Evolutionary conservation across 2,888 invertebrate species (phyloP).

Genomic region (Ichneumoninae sp.): DNA sequence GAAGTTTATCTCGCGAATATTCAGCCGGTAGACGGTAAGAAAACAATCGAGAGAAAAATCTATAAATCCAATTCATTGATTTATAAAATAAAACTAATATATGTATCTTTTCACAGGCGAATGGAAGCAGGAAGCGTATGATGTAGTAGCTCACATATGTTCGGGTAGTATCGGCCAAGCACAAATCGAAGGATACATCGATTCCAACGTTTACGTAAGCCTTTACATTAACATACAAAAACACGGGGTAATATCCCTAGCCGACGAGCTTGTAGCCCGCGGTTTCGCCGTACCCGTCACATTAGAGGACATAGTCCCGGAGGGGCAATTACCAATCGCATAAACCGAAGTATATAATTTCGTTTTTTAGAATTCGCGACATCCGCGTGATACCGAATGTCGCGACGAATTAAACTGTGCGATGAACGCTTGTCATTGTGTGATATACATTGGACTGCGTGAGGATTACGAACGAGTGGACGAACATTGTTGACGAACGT

Average conservation of each 20-base stretch:
- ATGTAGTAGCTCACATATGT: conserved; percentile 92
- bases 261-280: conserved; percentile 93
- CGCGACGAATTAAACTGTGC: conserved; percentile 31
- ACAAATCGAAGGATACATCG: conserved; percentile 93
- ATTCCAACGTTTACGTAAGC: conserved; percentile 91
- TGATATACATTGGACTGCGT: conserved; percentile 52
- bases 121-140: conserved; percentile 92
- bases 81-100: conserved; percentile 29
- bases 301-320: conserved; percentile 75
- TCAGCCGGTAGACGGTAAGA: conserved; percentile 90
- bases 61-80: background rate
- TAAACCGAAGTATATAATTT: conserved; percentile 46
- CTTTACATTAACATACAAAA: conserved; percentile 91
- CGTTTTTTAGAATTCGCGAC: conserved; percentile 51
- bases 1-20: conserved; percentile 97
- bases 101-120: conserved; percentile 82
- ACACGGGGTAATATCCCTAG: conserved; percentile 93
- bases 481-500: conserved; percentile 25
- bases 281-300: conserved; percentile 92
- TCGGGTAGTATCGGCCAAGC: conserved; percentile 94
- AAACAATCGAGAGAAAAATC: conserved; percentile 19
- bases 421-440: conserved; percentile 49
- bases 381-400: conserved; percentile 60
- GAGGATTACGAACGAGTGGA: conserved; percentile 51
- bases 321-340: conserved; percentile 66